A percentile compares a stretch with the other conserved stretches of the same genome.
phyloP scores from a whole-genome alignment of 2,797 vertebrate species.

The Acanthurus leucopareius region DNA sequence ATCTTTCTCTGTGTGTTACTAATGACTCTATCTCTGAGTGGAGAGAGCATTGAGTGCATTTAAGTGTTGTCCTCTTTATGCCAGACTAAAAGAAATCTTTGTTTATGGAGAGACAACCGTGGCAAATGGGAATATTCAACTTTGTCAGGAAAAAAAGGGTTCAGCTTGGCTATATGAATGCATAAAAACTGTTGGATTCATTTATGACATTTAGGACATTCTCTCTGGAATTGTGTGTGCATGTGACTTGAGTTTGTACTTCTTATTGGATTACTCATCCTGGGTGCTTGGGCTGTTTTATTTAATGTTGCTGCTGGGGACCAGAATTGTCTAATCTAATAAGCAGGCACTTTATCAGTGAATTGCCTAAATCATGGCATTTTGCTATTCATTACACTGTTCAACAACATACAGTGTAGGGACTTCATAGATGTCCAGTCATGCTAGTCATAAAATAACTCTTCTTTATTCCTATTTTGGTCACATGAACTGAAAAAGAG shows the following conservation, averaged over 20 bases:
- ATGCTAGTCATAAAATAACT: neutral
- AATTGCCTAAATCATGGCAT: neutral
- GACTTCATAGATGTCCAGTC: neutral
- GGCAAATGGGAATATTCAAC: neutral
- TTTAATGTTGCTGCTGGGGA: neutral
- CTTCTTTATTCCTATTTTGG: neutral
- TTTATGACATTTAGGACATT: neutral
- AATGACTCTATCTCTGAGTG: constrained; percentile 12
- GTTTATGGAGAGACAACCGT: neutral
- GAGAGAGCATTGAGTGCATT: constrained; percentile 7
- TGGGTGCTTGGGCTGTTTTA: neutral
- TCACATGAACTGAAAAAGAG: neutral
- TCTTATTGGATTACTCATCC: neutral
- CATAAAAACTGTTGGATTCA: neutral
- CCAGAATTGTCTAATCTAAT: neutral
- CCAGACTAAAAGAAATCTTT: constrained; percentile 23
- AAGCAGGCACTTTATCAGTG: neutral
- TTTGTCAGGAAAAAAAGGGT: neutral
- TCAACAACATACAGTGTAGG: neutral
- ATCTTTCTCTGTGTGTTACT: constrained; percentile 8
- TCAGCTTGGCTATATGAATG: neutral
- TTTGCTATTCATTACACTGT: neutral
- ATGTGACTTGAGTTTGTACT: neutral
- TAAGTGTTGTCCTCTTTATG: neutral
- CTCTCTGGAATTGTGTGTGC: neutral